Conservation (phyloP, 2,113 vertebrate genomes). For the Ahaetulla prasina region DNA sequence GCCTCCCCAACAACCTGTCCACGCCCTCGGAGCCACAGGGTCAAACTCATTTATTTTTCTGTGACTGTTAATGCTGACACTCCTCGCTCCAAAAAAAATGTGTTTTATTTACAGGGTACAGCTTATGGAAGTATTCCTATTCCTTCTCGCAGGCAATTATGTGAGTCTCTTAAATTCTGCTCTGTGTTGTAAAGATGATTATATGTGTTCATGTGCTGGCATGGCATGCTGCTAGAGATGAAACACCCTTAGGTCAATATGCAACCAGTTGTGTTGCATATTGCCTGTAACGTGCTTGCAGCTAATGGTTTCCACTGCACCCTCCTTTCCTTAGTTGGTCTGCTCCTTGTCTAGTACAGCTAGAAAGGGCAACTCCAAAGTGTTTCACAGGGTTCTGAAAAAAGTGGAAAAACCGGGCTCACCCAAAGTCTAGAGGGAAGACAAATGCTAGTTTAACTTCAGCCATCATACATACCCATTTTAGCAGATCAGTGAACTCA, state of each 20-base stretch:
- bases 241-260: constrained; percentile 70
- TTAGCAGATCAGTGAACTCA: background rate
- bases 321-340: constrained; percentile 50
- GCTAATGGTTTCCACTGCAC: constrained; percentile 56
- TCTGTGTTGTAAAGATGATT: constrained; percentile 75
- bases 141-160: constrained; percentile 79
- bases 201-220: constrained; percentile 74
- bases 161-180: constrained; percentile 76
- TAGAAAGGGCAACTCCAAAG: constrained; percentile 32
- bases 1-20: too few species aligned
- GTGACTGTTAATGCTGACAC: constrained; percentile 65
- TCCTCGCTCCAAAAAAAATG: constrained; percentile 71
- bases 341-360: constrained; percentile 53
- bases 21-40: too few species aligned
- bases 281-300: constrained; percentile 65
- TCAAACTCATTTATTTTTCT: constrained; percentile 62
- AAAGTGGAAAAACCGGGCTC: constrained; percentile 23
- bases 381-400: constrained; percentile 21
- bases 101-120: constrained; percentile 82
- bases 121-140: constrained; percentile 77
- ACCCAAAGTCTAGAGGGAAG: constrained; percentile 69
- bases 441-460: constrained; percentile 11
- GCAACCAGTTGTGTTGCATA: constrained; percentile 70
- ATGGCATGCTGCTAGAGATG: constrained; percentile 74
- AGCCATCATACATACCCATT: background rate